phyloP scores from a whole-genome alignment of 1,140 invertebrate genomes.

The Drosophila rhopaloa region DNA sequence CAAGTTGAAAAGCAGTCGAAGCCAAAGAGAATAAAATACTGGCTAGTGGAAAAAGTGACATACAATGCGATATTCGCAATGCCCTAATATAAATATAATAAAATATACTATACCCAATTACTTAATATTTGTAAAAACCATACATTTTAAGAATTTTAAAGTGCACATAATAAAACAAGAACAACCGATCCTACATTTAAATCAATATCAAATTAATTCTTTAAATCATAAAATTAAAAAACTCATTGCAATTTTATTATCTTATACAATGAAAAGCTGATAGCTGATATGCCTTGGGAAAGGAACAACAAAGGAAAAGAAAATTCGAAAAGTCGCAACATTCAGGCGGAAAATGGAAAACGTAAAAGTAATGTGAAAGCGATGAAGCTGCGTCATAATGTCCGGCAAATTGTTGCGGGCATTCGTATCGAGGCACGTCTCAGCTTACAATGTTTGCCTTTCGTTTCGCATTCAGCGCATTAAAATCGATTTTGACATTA shows the following conservation, averaged over 20 bases:
- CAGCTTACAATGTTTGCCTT: conserved; percentile 50
- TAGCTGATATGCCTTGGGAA: conserved; percentile 1
- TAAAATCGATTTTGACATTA: conserved; percentile 9
- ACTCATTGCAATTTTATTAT: no score
- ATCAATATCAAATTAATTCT: no score
- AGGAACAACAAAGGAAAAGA: neutral
- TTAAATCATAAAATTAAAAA: no score
- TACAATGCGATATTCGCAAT: neutral
- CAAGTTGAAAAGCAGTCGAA: conserved; percentile 14
- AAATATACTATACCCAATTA: no score
- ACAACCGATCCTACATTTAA: no score
- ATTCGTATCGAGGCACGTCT: conserved; percentile 56
- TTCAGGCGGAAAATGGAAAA: conserved; percentile 43
- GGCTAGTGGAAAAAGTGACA: neutral
- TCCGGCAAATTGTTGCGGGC: conserved; percentile 64
- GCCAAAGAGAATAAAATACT: conserved; percentile 39
- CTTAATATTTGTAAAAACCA: no score
- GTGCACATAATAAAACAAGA: no score
- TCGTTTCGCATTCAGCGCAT: conserved; percentile 42
- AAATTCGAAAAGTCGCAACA: conserved; percentile 21
- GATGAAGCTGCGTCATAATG: conserved; percentile 55
- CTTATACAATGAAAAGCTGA: no score
- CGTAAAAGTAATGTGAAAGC: conserved; percentile 58
- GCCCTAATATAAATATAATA: conserved; percentile 2
- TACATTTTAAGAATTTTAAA: no score